Percentiles rank a stretch among this genome's conserved stretches.
phyloP scores from a whole-genome alignment of 2,113 vertebrate genomes.

The Cyprinodon variegatus region DNA sequence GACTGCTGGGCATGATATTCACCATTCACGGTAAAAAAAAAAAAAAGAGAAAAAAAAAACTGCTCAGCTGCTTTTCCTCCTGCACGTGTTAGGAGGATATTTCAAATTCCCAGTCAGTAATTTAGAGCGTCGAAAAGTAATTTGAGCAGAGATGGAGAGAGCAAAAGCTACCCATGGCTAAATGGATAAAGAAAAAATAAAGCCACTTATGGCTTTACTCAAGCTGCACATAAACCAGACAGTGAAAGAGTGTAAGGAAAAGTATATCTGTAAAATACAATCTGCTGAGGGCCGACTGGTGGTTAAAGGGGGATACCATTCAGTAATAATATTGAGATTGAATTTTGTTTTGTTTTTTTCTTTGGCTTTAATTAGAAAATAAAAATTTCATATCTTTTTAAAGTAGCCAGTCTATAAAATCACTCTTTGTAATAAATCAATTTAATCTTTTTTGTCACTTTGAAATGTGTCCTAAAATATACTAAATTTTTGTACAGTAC shows the following conservation, averaged over 20 bases:
- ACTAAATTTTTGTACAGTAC: conserved; percentile 4
- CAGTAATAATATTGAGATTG: conserved; percentile 30
- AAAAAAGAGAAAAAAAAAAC: conserved; percentile 2
- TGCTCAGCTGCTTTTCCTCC: conserved; percentile 36
- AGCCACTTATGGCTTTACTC: conserved; percentile 66
- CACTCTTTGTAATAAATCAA: not conserved
- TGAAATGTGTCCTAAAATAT: not conserved
- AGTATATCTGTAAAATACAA: conserved; percentile 44
- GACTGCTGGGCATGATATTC: conserved; percentile 48
- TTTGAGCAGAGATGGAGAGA: conserved; percentile 56
- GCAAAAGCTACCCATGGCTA: conserved; percentile 59
- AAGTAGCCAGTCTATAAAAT: not conserved
- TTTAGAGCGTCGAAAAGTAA: conserved; percentile 62
- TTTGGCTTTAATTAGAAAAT: conserved; percentile 6
- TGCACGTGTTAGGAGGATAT: conserved; percentile 37
- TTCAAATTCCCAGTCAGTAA: conserved; percentile 55
- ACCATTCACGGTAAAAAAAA: conserved; percentile 28
- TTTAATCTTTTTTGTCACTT: not conserved
- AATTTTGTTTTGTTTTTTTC: not conserved
- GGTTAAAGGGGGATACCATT: conserved; percentile 27
- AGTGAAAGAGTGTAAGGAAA: conserved; percentile 30
- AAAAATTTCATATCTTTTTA: not conserved
- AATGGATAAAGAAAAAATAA: conserved; percentile 66
- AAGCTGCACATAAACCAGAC: conserved; percentile 50
- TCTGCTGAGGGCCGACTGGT: conserved; percentile 31